phyloP scores from a whole-genome alignment of 2,113 vertebrate species.

The Gasterosteus nipponicus region DNA sequence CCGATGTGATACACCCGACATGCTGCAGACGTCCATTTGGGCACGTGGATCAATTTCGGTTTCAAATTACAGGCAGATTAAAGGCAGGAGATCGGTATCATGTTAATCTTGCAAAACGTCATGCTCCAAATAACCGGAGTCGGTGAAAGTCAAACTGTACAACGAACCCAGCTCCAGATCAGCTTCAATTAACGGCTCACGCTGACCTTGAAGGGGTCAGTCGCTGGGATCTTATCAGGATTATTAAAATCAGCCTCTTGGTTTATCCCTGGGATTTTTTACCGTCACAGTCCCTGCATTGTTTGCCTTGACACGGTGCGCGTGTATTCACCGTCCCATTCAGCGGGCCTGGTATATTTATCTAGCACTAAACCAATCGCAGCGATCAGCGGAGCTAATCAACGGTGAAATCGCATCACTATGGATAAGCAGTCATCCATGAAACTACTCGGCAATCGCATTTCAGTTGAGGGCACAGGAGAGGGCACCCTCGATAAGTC shows the following conservation, averaged over 20 bases:
- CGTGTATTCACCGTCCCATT: slow-evolving; percentile 69
- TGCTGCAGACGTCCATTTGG: slow-evolving; percentile 46
- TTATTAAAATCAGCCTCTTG: slow-evolving; percentile 61
- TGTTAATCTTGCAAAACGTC: slow-evolving; percentile 64
- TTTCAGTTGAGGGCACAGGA: slow-evolving; percentile 67
- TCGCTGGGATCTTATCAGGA: slow-evolving; percentile 52
- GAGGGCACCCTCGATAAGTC: slow-evolving; percentile 50
- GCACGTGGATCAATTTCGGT: slow-evolving; percentile 61
- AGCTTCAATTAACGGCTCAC: slow-evolving; percentile 58
- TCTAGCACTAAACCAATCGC: slow-evolving; percentile 73
- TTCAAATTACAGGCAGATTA: slow-evolving; percentile 65
- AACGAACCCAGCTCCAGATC: slow-evolving; percentile 17
- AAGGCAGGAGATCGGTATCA: slow-evolving; percentile 62
- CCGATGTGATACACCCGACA: slow-evolving; percentile 58
- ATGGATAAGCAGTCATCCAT: slow-evolving; percentile 76
- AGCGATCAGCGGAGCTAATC: slow-evolving; percentile 78
- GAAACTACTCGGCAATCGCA: slow-evolving; percentile 73
- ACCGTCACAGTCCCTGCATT: slow-evolving; percentile 68
- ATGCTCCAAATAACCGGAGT: slow-evolving; percentile 42
- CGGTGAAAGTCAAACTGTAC: slow-evolving; percentile 52
- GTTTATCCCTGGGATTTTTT: slow-evolving; percentile 46
- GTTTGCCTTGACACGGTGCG: slow-evolving; percentile 67
- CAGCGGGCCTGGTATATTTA: slow-evolving; percentile 68
- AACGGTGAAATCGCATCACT: slow-evolving; percentile 77
- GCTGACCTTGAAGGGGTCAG: slow-evolving; percentile 62